Evolutionary conservation across 1,140 invertebrate genomes (phyloP).

Genomic region (Drosophila nasuta): DNA sequence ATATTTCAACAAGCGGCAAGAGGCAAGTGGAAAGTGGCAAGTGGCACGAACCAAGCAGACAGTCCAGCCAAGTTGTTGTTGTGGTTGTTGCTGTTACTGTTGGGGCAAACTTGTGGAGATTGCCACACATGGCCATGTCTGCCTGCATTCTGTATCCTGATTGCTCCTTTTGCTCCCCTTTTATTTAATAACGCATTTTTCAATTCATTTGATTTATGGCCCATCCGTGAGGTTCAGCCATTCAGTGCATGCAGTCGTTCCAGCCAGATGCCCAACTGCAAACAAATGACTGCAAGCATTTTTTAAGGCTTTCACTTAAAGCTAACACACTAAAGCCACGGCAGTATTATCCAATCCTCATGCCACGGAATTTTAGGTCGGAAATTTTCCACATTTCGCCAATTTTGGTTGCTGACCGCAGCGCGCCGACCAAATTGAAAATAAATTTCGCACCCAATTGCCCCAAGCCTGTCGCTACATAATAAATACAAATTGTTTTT

Average conservation of each 20-base stretch:
- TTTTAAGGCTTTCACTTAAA: constrained; percentile 35
- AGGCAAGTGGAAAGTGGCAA: constrained; percentile 37
- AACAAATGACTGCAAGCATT: constrained; percentile 3
- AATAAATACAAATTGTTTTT: constrained; percentile 74
- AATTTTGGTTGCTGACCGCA: constrained; percentile 47
- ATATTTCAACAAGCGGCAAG: constrained; percentile 60
- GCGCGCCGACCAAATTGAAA: constrained; percentile 60
- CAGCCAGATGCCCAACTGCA: constrained; percentile 14
- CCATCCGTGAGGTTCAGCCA: constrained; percentile 57
- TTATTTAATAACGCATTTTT: constrained; percentile 83
- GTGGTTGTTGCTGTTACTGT: constrained; percentile 11
- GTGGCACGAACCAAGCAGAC: constrained; percentile 8
- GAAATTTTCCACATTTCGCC: constrained; percentile 2
- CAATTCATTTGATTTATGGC: constrained; percentile 77
- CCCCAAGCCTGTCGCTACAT: constrained; percentile 4
- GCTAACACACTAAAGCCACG: background rate
- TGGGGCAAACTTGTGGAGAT: constrained; percentile 8
- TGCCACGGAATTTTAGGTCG: background rate
- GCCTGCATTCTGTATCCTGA: constrained; percentile 6
- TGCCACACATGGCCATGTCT: constrained; percentile 24
- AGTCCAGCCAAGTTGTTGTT: background rate
- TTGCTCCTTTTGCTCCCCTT: constrained; percentile 30
- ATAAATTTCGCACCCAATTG: constrained; percentile 57
- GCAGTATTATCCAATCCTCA: background rate
- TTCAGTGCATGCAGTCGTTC: constrained; percentile 30